A percentile compares a stretch with the other conserved stretches of the same genome.
Conservation (phyloP, 2,797 vertebrate genomes). For the Vireo griseus region DNA sequence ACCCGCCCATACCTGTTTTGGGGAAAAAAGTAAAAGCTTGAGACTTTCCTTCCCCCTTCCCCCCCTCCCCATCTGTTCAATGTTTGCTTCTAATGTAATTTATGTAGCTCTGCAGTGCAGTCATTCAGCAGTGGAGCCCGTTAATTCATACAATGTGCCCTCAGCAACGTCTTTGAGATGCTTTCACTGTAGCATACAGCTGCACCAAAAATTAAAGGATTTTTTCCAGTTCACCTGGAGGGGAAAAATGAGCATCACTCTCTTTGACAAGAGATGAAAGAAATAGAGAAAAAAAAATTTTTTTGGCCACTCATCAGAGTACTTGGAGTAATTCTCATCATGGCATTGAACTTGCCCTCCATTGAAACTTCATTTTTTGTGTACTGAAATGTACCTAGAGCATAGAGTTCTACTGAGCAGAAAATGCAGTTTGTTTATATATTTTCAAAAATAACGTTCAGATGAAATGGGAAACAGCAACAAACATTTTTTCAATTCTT, state of each 20-base stretch:
- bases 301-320: slow-evolving; percentile 1
- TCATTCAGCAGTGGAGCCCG: not conserved
- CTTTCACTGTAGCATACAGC: not conserved
- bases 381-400: not conserved
- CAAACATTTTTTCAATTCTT: not conserved
- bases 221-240: slow-evolving; percentile 22
- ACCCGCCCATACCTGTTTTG: not conserved
- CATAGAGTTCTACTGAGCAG: not conserved
- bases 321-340: not conserved
- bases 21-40: not conserved
- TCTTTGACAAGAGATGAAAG: slow-evolving; percentile 37
- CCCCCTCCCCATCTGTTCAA: not conserved
- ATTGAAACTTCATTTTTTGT: not conserved
- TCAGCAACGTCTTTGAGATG: not conserved
- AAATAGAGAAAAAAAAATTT: not conserved
- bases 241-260: not conserved
- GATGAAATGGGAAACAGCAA: not conserved
- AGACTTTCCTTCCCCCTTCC: not conserved
- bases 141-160: not conserved
- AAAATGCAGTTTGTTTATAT: not conserved
- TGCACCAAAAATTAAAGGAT: not conserved
- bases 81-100: not conserved
- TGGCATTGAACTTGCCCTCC: not conserved
- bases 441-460: not conserved
- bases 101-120: not conserved